Percentiles rank a stretch among this genome's conserved stretches.
Conservation (phyloP, 2,888 invertebrate species). For the Yponomeuta evonymella region DNA sequence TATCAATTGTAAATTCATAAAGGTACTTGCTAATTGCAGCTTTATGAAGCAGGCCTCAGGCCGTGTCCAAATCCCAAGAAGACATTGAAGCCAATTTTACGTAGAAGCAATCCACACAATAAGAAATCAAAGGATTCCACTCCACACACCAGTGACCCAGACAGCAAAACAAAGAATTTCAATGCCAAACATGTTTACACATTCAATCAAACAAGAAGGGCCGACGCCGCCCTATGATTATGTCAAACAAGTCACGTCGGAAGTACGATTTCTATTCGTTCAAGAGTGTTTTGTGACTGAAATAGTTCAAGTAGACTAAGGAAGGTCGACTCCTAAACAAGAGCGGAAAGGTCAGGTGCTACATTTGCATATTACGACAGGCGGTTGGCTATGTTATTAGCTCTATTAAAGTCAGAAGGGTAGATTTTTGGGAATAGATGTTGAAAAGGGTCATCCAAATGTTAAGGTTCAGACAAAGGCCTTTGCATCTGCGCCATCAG, state of each 20-base stretch:
- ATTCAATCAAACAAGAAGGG: background rate
- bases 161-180: slow-evolving; percentile 5
- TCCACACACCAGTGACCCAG: background rate
- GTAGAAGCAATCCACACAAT: no score
- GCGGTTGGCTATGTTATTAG: background rate
- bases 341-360: background rate
- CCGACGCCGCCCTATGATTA: background rate
- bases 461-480: background rate
- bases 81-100: no score
- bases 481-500: no score
- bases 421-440: background rate
- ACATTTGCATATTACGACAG: background rate
- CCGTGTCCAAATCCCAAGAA: no score
- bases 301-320: background rate
- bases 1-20: no score
- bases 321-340: background rate
- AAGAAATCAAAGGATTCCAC: background rate
- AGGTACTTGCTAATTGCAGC: no score
- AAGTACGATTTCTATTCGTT: slow-evolving; percentile 7
- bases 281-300: background rate
- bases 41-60: no score
- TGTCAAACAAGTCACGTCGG: background rate
- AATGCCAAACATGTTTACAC: slow-evolving; percentile 4
- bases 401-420: background rate
- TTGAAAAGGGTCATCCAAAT: background rate